Evolutionary conservation across 2,888 invertebrate genomes (phyloP).

Genomic region (Tetragonula carbonaria): DNA sequence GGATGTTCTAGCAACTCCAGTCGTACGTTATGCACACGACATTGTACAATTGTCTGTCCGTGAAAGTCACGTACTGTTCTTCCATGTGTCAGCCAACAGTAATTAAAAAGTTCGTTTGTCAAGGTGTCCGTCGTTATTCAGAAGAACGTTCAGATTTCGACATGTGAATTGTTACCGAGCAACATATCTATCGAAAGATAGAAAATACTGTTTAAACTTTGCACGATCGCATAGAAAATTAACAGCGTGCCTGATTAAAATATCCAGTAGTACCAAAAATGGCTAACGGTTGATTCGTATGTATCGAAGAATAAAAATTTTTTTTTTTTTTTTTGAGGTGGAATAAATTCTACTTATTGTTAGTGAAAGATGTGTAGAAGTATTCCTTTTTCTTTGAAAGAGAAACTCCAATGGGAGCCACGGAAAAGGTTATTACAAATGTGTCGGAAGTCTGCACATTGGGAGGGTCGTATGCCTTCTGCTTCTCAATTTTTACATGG

Average conservation of each 20-base stretch:
- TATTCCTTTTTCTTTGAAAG: slow-evolving; percentile 10
- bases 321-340: not conserved
- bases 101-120: not conserved
- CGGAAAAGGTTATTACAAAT: slow-evolving; percentile 64
- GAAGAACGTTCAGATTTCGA: not conserved
- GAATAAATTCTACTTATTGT: not conserved
- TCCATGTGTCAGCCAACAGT: not conserved
- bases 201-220: too few species aligned
- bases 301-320: not conserved
- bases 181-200: too few species aligned
- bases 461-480: slow-evolving; percentile 21
- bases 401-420: slow-evolving; percentile 10
- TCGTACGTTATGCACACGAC: not conserved
- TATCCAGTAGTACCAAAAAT: too few species aligned
- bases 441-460: slow-evolving; percentile 45
- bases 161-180: not conserved
- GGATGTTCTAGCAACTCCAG: not conserved
- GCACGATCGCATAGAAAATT: too few species aligned
- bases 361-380: not conserved
- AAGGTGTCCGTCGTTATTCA: not conserved
- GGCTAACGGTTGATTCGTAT: not conserved
- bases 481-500: slow-evolving; percentile 68
- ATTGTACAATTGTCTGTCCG: not conserved
- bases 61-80: not conserved
- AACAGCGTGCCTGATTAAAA: too few species aligned